These are phyloP conservation scores for Fratercula arctica DNA, from an alignment of 2,797 vertebrate genomes.

Conservation along the genomic window DNA sequence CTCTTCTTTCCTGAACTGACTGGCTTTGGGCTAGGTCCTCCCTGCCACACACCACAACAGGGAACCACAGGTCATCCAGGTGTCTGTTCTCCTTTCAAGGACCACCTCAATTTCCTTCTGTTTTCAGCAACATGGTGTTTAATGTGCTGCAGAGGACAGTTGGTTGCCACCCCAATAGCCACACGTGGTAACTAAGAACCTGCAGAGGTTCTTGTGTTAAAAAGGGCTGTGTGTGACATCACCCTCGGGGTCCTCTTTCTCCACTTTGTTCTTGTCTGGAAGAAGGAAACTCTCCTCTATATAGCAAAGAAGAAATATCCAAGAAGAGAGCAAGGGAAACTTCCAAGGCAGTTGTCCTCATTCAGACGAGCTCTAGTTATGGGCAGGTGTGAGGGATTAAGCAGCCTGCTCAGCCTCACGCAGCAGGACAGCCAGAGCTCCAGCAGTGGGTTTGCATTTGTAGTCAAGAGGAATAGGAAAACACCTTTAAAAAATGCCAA, in stretches of 20 bases:
- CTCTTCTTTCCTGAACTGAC: background rate
- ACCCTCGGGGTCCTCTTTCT: background rate
- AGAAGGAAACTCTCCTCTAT: background rate
- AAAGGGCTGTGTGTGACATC: background rate
- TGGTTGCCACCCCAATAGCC: background rate
- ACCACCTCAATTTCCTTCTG: background rate
- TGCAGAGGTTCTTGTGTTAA: background rate
- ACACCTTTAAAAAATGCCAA: conserved; percentile 29
- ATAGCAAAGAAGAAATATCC: background rate
- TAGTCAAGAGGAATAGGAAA: conserved; percentile 18
- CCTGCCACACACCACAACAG: background rate
- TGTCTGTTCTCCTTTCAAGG: background rate
- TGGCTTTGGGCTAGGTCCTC: background rate
- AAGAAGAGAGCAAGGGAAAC: background rate
- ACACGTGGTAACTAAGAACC: background rate
- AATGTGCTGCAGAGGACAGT: background rate
- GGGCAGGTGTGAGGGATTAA: background rate
- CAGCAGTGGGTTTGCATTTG: background rate
- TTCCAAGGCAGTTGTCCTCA: background rate
- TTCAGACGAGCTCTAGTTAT: background rate
- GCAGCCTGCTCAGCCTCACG: background rate
- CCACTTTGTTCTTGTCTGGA: background rate
- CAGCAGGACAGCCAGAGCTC: conserved; percentile 6
- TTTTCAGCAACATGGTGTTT: background rate
- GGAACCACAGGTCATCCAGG: background rate